phyloP scores from a whole-genome alignment of 2,797 vertebrate species.

The Luscinia luscinia region DNA sequence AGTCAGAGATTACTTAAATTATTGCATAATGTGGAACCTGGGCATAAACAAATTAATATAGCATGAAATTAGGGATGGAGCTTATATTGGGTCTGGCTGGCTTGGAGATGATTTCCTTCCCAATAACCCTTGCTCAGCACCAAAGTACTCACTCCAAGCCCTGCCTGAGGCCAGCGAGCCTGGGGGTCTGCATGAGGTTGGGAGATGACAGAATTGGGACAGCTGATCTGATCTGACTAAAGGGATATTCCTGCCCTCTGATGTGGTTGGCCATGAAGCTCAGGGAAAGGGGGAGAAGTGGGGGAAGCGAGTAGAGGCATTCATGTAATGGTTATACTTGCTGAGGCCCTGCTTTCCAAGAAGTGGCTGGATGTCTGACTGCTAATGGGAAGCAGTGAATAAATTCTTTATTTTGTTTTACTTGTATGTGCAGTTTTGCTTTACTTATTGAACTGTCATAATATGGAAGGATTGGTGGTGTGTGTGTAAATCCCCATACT shows the following conservation, averaged over 20 bases:
- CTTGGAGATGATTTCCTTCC: not conserved
- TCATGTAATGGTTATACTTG: rapidly evolving
- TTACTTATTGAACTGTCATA: not conserved
- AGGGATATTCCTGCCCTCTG: not conserved
- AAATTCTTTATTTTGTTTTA: not conserved
- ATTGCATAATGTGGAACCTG: not conserved
- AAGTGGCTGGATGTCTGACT: not conserved
- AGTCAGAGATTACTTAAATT: not conserved
- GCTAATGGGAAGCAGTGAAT: not conserved
- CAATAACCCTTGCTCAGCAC: not conserved
- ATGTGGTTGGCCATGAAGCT: not conserved
- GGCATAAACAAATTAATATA: not conserved
- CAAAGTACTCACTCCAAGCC: not conserved
- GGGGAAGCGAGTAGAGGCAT: not conserved
- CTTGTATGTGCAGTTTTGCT: not conserved
- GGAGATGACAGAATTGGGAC: not conserved
- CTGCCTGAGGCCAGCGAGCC: rapidly evolving
- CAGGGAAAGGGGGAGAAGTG: not conserved
- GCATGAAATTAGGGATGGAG: not conserved
- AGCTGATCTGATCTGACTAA: not conserved
- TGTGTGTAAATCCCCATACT: not conserved
- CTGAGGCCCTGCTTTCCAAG: not conserved
- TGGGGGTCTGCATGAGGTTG: not conserved
- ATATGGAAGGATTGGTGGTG: not conserved
- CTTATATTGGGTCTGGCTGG: not conserved